Evolutionary conservation across 2,113 vertebrate species (phyloP).

Genomic region (Athene cunicularia): DNA sequence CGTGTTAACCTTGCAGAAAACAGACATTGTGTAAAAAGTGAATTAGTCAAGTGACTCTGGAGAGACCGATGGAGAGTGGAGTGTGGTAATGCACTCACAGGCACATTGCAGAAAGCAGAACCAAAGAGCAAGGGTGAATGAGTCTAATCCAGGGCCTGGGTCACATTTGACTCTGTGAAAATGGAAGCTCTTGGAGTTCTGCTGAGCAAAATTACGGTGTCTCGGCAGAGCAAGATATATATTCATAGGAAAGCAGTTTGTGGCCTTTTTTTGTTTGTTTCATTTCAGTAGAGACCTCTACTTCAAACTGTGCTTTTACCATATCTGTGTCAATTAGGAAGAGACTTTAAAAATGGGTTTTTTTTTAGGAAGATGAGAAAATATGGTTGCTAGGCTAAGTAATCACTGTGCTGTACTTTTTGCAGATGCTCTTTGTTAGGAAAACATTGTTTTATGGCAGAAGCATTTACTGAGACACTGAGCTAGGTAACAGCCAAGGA

Average conservation of each 20-base stretch:
- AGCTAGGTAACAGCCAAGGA: background rate
- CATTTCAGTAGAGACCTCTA: background rate
- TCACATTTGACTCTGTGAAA: background rate
- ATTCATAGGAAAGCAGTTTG: background rate
- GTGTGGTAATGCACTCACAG: background rate
- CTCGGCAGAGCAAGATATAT: background rate
- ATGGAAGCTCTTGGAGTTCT: background rate
- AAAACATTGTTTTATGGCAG: background rate
- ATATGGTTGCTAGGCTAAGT: background rate
- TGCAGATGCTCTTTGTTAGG: background rate
- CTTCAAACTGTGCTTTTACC: background rate
- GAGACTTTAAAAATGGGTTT: background rate
- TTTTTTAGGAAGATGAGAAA: background rate
- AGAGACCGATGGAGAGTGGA: background rate
- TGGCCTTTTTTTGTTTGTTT: background rate
- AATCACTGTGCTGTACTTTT: background rate
- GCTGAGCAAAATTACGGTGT: background rate
- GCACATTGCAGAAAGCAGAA: background rate
- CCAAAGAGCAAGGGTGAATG: background rate
- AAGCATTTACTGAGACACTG: background rate
- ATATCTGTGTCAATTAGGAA: background rate
- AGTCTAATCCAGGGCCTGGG: background rate
- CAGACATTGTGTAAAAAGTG: background rate
- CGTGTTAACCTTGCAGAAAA: background rate
- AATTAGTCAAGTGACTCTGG: background rate